Base-by-base conservation (phyloP, 2,888 invertebrate genomes). In the Vesta saturnalis region DNA sequence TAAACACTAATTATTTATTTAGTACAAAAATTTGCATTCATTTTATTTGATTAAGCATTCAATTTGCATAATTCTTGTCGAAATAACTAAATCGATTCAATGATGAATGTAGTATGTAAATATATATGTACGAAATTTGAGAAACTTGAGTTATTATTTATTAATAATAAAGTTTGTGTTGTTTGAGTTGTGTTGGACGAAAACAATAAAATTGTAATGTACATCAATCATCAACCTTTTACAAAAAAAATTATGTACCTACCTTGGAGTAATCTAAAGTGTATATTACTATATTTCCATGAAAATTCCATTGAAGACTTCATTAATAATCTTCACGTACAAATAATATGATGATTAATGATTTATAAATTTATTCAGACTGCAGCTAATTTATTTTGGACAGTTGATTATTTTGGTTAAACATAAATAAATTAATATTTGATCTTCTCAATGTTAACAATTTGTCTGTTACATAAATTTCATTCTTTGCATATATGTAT, bases 391-490 rank as follows among this genome's bases (percentile, higher is more conserved):
- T 56, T 56, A 56, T 52, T 63, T 56, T 63, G 39, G 62, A 46
- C 56, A 63, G 62, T 56, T 63, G 46, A 55, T 63, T 63, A 57
- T 57, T 63, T 63, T 63, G 12, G 19, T 19, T 18, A n/a, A 39
- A 39, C 39, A 39, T 39, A 39, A 52, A 52, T 52, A 21, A 52
- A 43, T 43, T 43, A 43, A 52, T 52, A 19, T 18, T 52, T 52
- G 21, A 52, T 52, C 52, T 5, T 12, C 52, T 19, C 21, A n/a
- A 52, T 52, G 52, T 52, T 19, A 52, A 52, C 52, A 21, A 52
- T 52, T 52, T 52, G 52, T 52, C 52, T 16, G 19, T 12, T 19
- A 16, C 15, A 18, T 8, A 49, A 18, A 5, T 15, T 1, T 52
- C 19, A 47, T n/a, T 47, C 47, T 47, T 52, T 52, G 52, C 56